Percentiles rank a stretch among this genome's conserved stretches.
Evolutionary conservation across 1,140 invertebrate genomes (phyloP).

Genomic region (Palaemon carinicauda): DNA sequence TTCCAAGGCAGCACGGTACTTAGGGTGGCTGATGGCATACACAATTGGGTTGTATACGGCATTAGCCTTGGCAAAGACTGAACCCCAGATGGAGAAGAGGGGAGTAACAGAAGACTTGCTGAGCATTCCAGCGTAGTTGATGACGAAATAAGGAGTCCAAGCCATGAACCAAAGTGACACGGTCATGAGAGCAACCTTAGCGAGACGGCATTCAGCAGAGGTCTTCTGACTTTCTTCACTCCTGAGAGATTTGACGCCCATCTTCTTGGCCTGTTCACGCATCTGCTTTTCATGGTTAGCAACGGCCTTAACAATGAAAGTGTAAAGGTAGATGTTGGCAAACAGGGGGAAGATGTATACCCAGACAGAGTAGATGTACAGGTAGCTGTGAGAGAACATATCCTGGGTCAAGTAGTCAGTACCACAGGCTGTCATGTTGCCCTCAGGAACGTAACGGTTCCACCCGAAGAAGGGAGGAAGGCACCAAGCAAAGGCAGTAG

Average conservation of each 20-base stretch:
- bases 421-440: slow-evolving; percentile 11
- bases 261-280: slow-evolving; percentile 59
- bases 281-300: slow-evolving; percentile 63
- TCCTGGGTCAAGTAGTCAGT: slow-evolving; percentile 6
- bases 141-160: slow-evolving; percentile 65
- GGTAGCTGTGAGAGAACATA: neutral
- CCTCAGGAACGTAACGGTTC: slow-evolving; percentile 16
- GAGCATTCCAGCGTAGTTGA: slow-evolving; percentile 63
- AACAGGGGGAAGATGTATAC: slow-evolving; percentile 57
- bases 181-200: slow-evolving; percentile 65
- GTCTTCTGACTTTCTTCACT: slow-evolving; percentile 55
- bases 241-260: slow-evolving; percentile 64
- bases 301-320: slow-evolving; percentile 66
- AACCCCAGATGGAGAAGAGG: slow-evolving; percentile 19
- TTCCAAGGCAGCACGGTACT: slow-evolving; percentile 56
- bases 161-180: slow-evolving; percentile 63
- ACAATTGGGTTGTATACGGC: slow-evolving; percentile 61
- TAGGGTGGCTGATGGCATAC: slow-evolving; percentile 62
- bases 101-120: slow-evolving; percentile 36
- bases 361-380: slow-evolving; percentile 11
- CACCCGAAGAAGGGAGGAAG: slow-evolving; percentile 1
- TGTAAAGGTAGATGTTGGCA: slow-evolving; percentile 64
- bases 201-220: slow-evolving; percentile 55
- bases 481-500: neutral
- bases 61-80: slow-evolving; percentile 58